These are phyloP conservation scores for Stegana nigrithorax DNA, from an alignment of 2,888 invertebrate species.

Conservation along the genomic window DNA sequence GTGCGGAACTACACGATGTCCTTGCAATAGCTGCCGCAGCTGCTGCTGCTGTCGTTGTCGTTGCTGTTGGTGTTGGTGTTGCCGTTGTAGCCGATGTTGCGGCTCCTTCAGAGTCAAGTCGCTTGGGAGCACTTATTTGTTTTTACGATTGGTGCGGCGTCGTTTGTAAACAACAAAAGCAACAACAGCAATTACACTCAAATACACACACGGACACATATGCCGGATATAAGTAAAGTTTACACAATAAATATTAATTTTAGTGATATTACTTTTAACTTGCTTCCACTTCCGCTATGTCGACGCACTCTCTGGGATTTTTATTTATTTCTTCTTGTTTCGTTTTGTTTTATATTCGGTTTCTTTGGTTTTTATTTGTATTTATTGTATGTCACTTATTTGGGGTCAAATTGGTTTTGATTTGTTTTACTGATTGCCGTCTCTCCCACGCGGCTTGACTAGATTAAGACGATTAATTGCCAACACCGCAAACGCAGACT, in stretches of 20 bases:
- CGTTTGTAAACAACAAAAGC: neutral
- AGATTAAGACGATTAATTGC: too few species aligned
- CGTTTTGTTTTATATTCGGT: neutral
- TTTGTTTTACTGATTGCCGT: too few species aligned
- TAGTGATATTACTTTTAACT: neutral
- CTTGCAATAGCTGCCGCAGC: neutral
- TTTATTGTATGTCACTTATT: too few species aligned
- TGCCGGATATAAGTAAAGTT: neutral
- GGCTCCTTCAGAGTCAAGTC: neutral
- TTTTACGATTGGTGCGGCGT: neutral
- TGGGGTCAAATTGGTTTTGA: too few species aligned
- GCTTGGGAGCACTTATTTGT: conserved; percentile 16
- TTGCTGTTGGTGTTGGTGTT: neutral
- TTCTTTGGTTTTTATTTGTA: neutral
- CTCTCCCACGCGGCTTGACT: too few species aligned
- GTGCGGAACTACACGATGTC: too few species aligned
- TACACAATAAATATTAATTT: conserved; percentile 17
- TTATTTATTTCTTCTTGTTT: neutral
- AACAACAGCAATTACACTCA: neutral
- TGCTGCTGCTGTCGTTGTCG: neutral
- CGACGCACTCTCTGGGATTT: neutral
- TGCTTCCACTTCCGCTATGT: neutral
- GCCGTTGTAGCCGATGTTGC: neutral
- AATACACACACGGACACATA: neutral
- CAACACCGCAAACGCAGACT: too few species aligned